Conservation (phyloP, 2,888 invertebrate species). For the Carterocephalus palaemon region DNA sequence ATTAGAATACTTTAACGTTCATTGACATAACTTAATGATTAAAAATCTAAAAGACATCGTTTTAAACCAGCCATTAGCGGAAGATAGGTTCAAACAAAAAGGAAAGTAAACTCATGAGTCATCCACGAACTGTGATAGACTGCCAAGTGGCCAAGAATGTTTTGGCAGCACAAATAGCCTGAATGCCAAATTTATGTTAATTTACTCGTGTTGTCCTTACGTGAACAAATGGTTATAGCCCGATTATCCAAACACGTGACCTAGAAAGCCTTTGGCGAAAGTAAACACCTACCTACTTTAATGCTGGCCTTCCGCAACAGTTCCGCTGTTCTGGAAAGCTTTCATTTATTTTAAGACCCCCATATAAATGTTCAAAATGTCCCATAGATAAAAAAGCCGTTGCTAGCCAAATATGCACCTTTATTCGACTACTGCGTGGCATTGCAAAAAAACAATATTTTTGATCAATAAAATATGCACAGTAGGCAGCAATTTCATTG, state of each 20-base stretch:
- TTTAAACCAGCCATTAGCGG: background rate
- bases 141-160: constrained; percentile 4
- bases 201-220: constrained; percentile 32
- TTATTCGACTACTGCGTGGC: too few relatives aligned
- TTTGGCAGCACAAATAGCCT: constrained; percentile 40
- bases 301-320: constrained; percentile 35
- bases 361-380: background rate
- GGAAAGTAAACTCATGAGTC: constrained; percentile 11
- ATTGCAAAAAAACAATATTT: too few relatives aligned
- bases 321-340: constrained; percentile 9
- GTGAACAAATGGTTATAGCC: constrained; percentile 44
- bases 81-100: background rate
- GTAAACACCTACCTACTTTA: constrained; percentile 46
- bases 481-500: too few relatives aligned
- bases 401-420: too few relatives aligned
- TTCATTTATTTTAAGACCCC: constrained; percentile 8
- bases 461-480: too few relatives aligned
- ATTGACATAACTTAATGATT: too few relatives aligned
- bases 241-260: constrained; percentile 58
- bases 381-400: too few relatives aligned
- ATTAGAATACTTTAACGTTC: too few relatives aligned
- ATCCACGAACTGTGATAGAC: constrained; percentile 1
- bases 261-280: constrained; percentile 49
- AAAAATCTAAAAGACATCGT: background rate
- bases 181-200: constrained; percentile 55